Percentiles rank a stretch among this genome's conserved stretches.
These are phyloP conservation scores for Lepus oiostolus DNA, from an alignment of 2,797 vertebrate genomes.

Conservation along the genomic window DNA sequence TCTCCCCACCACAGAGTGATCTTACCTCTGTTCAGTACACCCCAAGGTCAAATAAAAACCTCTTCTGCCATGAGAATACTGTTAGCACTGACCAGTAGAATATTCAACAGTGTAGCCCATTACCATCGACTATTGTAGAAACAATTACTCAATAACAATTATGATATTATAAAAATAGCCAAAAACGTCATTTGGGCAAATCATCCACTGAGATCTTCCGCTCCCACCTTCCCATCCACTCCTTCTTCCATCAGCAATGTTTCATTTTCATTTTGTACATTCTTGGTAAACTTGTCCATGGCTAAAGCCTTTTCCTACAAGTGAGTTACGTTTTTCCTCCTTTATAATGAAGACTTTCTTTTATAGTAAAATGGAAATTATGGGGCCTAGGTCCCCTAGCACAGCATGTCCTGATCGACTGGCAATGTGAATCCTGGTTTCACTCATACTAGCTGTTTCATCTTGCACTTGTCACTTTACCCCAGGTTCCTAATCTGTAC, in stretches of 20 bases:
- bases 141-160: neutral
- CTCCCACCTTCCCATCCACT: fast-evolving
- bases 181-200: neutral
- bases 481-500: neutral
- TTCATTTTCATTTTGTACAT: neutral
- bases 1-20: neutral
- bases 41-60: neutral
- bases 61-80: neutral
- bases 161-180: neutral
- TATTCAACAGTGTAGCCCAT: neutral
- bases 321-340: neutral
- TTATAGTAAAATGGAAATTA: neutral
- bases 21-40: neutral
- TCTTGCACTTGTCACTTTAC: neutral
- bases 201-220: neutral
- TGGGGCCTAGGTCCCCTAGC: neutral
- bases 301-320: neutral
- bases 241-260: fast-evolving
- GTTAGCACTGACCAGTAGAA: conserved; percentile 22
- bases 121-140: neutral
- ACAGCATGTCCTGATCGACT: neutral
- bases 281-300: conserved; percentile 5
- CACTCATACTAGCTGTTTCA: neutral
- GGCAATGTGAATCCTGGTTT: conserved; percentile 17
- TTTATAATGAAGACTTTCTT: conserved; percentile 32